phyloP scores from a whole-genome alignment of 2,888 invertebrate species.

The Leuctra nigra region DNA sequence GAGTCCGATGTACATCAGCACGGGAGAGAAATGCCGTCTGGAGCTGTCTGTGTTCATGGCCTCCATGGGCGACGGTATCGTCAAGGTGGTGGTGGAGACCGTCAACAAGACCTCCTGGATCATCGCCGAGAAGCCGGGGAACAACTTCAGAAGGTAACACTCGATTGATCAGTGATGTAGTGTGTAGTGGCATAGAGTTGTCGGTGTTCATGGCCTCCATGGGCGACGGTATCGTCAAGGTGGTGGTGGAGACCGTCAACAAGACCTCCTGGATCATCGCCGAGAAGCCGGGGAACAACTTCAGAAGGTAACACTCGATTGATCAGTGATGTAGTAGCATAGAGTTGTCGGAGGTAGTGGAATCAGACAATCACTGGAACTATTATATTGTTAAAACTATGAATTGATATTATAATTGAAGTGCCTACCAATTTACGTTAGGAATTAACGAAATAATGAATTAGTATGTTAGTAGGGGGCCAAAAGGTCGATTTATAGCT shows the following conservation, averaged over 20 bases:
- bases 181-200: no score
- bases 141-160: slow-evolving; percentile 40
- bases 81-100: slow-evolving; percentile 42
- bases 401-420: no score
- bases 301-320: slow-evolving; percentile 40
- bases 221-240: slow-evolving; percentile 40
- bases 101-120: slow-evolving; percentile 40
- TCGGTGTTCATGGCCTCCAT: slow-evolving; percentile 45
- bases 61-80: slow-evolving; percentile 41
- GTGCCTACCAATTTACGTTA: no score
- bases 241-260: slow-evolving; percentile 41
- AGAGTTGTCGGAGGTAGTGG: no score
- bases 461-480: no score
- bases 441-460: no score
- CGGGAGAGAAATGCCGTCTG: slow-evolving; percentile 42
- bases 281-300: slow-evolving; percentile 40
- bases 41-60: slow-evolving; percentile 43
- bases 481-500: no score
- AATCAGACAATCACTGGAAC: no score
- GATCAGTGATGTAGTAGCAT: no score
- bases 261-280: slow-evolving; percentile 40
- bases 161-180: no score
- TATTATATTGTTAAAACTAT: no score
- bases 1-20: slow-evolving; percentile 39
- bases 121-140: slow-evolving; percentile 39